Conservation (phyloP, 2,888 invertebrate species). For the Lypha dubia region DNA sequence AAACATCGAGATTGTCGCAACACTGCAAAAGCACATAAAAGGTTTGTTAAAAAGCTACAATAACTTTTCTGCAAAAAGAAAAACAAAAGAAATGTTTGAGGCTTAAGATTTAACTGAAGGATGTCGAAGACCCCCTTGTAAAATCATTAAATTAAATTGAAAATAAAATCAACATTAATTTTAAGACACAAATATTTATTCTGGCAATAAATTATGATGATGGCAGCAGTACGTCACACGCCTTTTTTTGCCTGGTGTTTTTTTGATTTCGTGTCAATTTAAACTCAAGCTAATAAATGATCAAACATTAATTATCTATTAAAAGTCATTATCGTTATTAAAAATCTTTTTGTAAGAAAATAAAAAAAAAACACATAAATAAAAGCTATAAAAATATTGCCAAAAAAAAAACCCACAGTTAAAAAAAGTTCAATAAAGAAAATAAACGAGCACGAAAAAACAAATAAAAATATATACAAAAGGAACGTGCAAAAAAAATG, state of each 20-base stretch:
- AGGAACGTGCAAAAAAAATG: slow-evolving; percentile 19
- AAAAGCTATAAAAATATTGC: neutral
- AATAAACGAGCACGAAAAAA: too few species aligned
- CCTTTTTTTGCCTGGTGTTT: slow-evolving; percentile 15
- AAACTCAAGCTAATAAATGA: slow-evolving; percentile 38
- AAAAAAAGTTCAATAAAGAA: slow-evolving; percentile 5
- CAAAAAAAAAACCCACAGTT: slow-evolving; percentile 21
- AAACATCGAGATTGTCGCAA: too few species aligned
- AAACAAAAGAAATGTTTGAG: too few species aligned
- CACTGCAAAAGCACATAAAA: too few species aligned
- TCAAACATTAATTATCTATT: slow-evolving; percentile 54
- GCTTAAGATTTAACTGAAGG: neutral
- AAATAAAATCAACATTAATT: neutral
- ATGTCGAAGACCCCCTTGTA: neutral
- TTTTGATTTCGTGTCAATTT: slow-evolving; percentile 27
- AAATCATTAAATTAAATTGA: neutral
- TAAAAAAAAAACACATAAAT: too few species aligned
- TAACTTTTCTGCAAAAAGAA: too few species aligned
- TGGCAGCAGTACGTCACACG: slow-evolving; percentile 19
- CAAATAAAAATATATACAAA: neutral
- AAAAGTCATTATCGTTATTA: slow-evolving; percentile 46
- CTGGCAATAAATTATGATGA: slow-evolving; percentile 9
- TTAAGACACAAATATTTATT: neutral
- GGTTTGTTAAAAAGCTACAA: too few species aligned
- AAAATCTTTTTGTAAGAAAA: slow-evolving; percentile 10